Base-by-base conservation (phyloP, 1,140 invertebrate species). In the Ips typographus region DNA sequence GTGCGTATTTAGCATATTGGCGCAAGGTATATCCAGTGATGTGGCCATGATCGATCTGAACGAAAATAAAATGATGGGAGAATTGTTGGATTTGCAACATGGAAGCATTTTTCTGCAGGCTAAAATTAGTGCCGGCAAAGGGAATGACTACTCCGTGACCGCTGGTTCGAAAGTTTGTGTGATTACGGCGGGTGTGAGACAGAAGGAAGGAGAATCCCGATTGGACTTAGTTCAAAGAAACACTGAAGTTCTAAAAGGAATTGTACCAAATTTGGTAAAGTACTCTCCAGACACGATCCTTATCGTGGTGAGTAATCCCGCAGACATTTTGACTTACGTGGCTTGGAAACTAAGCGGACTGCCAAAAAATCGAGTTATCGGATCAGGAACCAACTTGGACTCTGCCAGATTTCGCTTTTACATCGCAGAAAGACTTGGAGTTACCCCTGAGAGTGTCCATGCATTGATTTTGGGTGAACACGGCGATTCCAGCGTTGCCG, bases 341-440 rank as follows among this genome's bases (percentile, higher is more conserved):
- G 89, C 94, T 4, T 96, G 94, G 94, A 95, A 94, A 79, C 76
- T 96, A 40, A 94, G 92, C 70, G 94, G 94, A 3, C 81, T 96
- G 68, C 93, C 94, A 4, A 89, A 90, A 76, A 87, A 94, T 76
- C 87, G 89, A 43, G 91, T 96, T 4, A 91, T 96, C 75, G 94
- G 94, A n/a, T 94, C 93, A 52, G 94, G 94, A 40, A 95, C 93
- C 4, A 95, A 95, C 82, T 83, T 96, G 52, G 94, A 96, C 80
- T 93, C 93, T 0, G 91, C 92, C 0, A 83, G 94, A 47, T 95
- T 96, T 83, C 87, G 93, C 8, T 95, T 93, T 82, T 82, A 95
- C 6, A 84, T 96, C 58, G 92, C 91, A 0, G 89, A 96, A 78
- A 89, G 85, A 75, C 82, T 96, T 36, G 85, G 87, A 57, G 86